A percentile compares a stretch with the other conserved stretches of the same genome.
Conservation (phyloP, 2,797 vertebrate species). For the Falco peregrinus region DNA sequence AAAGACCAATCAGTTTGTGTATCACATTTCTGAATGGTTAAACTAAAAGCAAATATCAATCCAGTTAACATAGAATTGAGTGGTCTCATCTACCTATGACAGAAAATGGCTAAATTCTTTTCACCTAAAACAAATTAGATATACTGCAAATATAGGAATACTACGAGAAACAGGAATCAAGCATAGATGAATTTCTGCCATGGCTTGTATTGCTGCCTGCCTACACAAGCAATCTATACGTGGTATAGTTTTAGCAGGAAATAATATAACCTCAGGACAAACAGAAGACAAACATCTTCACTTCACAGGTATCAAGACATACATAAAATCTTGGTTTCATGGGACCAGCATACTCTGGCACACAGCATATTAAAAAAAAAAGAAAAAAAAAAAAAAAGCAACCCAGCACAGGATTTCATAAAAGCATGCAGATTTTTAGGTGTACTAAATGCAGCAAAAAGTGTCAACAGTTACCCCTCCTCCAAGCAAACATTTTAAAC, state of each 20-base stretch:
- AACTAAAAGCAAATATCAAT: background rate
- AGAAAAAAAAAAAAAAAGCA: background rate
- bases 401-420: background rate
- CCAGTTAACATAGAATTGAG: background rate
- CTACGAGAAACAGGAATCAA: background rate
- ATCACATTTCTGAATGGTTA: background rate
- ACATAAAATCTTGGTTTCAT: background rate
- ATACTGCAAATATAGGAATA: background rate
- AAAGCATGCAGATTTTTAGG: slow-evolving; percentile 16
- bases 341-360: background rate
- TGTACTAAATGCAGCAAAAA: slow-evolving; percentile 16
- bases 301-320: background rate
- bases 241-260: background rate
- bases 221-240: background rate
- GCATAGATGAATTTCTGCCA: background rate
- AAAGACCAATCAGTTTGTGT: background rate
- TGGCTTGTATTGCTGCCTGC: background rate
- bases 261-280: background rate
- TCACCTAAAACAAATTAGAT: background rate
- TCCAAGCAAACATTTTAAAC: slow-evolving; percentile 8
- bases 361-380: background rate
- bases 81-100: too few relatives aligned
- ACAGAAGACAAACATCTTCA: background rate
- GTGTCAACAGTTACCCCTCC: background rate
- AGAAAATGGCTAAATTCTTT: too few relatives aligned